phyloP scores from a whole-genome alignment of 2,797 vertebrate species.

The Danio jaintianensis region DNA sequence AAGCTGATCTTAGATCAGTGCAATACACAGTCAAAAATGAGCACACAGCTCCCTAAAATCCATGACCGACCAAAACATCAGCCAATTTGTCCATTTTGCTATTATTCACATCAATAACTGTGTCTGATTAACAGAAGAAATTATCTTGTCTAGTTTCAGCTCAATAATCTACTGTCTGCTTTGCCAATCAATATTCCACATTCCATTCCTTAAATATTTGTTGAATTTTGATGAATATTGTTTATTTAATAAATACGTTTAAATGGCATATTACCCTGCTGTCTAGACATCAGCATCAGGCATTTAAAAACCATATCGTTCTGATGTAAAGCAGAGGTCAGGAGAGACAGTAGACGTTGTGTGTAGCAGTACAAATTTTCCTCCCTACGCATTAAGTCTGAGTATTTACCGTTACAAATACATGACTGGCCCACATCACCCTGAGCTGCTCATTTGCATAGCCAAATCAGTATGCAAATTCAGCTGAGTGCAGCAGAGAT shows the following conservation, averaged over 20 bases:
- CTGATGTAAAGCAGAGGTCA: conserved; percentile 27
- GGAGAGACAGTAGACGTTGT: conserved; percentile 17
- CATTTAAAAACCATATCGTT: background rate
- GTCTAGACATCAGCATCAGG: conserved; percentile 5
- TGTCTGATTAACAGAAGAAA: background rate
- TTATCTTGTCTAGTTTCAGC: background rate
- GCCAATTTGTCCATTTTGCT: background rate
- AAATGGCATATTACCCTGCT: background rate
- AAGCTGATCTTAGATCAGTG: conserved; percentile 21
- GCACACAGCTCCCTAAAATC: background rate
- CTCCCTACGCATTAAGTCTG: background rate
- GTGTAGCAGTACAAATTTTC: conserved; percentile 31
- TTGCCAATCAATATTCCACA: background rate
- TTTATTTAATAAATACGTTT: background rate
- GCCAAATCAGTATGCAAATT: conserved; percentile 55
- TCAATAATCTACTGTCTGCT: background rate
- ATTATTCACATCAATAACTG: background rate
- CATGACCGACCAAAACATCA: background rate
- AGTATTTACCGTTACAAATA: conserved; percentile 38
- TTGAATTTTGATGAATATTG: background rate
- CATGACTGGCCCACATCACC: background rate
- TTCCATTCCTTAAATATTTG: background rate
- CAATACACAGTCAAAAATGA: background rate
- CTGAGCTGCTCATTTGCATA: conserved; percentile 44
- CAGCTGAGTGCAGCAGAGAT: conserved; percentile 31